Evolutionary conservation across 2,113 vertebrate species (phyloP), one percentile per base, ranked within the genome.

Genomic region (Scomber colias): DNA sequence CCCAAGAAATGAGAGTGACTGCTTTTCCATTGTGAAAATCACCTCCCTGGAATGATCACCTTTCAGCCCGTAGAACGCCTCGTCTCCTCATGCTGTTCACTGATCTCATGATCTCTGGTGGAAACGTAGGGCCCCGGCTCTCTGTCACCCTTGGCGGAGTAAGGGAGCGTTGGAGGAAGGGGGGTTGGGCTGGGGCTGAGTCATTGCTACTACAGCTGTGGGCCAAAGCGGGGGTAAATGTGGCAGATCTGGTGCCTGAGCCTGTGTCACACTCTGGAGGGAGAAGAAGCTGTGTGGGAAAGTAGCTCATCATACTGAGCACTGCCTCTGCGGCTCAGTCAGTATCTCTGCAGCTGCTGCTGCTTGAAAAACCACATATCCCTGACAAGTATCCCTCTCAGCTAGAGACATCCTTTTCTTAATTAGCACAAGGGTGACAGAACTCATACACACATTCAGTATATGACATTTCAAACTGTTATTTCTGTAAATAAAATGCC

Each of bases 91-190:
- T 27, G 24, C 24, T 48, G 45, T 10, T 74, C 76, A 64, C 60
- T 80, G 75, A 76, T 84, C 84, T 87, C 76, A 70, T 86, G 82
- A 84, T 88, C 82, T 60, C 82, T 75, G 59, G 59, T 57, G 56
- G 83, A 88, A 72, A 77, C 78, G 49, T 10, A 2, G 40, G 51
- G 54, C 15, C 19, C 46, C 3, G 11, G 75, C 55, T 70, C 59
- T 50, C 63, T 68, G 71, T 68, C 61, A 64, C 67, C 77, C 46
- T 17, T 51, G 57, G 54, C 7, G 40, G 48, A 55, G 44, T 62
- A 24, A 60, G 14, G 56, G 21, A 53, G 56, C 14, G 54, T 19
- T 57, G 51, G 49, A 46, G 21, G 48, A 60, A 48, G 56, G 5
- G 12, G 45, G 66, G 62, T 17, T 40, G 31, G 35, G 35, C 35